Evolutionary conservation across 1,140 invertebrate species (phyloP), one percentile per base, ranked within the genome.

Genomic region (Aphelinus atriplicis): DNA sequence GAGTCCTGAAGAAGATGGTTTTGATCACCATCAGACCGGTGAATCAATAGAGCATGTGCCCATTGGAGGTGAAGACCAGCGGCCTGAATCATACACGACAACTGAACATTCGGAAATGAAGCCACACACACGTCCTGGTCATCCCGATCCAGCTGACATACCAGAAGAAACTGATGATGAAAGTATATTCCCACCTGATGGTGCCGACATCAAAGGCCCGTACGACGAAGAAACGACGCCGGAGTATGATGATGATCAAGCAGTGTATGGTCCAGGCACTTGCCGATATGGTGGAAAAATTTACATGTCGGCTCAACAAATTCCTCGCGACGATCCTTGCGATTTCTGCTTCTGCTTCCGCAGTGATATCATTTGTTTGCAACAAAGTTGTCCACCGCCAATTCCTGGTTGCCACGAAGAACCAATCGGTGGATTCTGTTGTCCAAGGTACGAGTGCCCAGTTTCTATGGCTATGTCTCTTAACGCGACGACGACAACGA

Each of bases 301-400:
- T 55, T 97, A 96, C 82, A 94, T 97, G 51, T 97, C 95, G 1
- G 96, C 96, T 3, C 96, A 97, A 88, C 96, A 98, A 89, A 97
- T 98, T 77, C 96, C 96, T 43, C 89, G 96, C 79, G 94, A 96
- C 75, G 95, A 98, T 89, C 95, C 96, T 48, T 98, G 96, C 84
- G 96, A 97, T 83, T 98, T 97, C 90, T 98, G 96, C 87, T 98
- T 98, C 92, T 98, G 96, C 90, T 98, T 97, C 90, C 91, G 96
- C 86, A 96, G 95, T 83, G 96, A 97, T 83, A 97, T 98, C 78
- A 97, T 98, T 78, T 98, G 96, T 81, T 88, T 98, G 58, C 96
- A 97, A 87, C 96, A 98, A 85, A 96, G 95, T 81, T 98, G 96
- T 88, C 96, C 96, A 66, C 96, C 96, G 48, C 96, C 96, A 62